Percentiles rank a stretch among this genome's conserved stretches.
These are phyloP conservation scores for Mamestra configurata DNA, from an alignment of 1,140 invertebrate genomes.

Conservation along the genomic window DNA sequence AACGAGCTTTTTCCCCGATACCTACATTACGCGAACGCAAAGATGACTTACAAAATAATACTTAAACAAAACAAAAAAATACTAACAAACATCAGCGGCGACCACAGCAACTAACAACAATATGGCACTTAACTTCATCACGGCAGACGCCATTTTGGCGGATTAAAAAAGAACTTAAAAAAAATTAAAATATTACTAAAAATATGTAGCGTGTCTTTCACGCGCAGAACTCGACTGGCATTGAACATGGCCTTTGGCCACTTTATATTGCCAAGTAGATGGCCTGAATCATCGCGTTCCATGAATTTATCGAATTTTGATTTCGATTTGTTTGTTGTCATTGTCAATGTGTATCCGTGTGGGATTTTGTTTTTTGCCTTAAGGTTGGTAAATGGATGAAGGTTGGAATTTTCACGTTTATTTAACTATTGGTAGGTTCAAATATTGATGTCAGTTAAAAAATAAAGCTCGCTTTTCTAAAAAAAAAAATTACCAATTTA, in stretches of 20 bases:
- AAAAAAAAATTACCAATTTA: no score
- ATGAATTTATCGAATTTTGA: constrained; percentile 59
- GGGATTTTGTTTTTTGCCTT: constrained; percentile 22
- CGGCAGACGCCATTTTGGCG: constrained; percentile 76
- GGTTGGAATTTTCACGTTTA: not conserved
- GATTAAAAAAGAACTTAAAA: constrained; percentile 66
- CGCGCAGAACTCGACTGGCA: constrained; percentile 73
- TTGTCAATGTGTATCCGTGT: constrained; percentile 32
- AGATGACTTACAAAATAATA: not conserved
- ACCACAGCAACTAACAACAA: constrained; percentile 72
- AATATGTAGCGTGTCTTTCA: constrained; percentile 61
- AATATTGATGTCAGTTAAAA: no score
- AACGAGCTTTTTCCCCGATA: no score
- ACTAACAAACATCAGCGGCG: constrained; percentile 78
- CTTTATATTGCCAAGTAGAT: constrained; percentile 74
- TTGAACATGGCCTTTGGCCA: constrained; percentile 72
- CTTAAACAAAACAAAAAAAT: constrained; percentile 56
- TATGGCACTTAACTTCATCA: constrained; percentile 83
- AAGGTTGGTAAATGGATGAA: not conserved
- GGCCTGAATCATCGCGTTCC: constrained; percentile 68
- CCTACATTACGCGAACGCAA: no score
- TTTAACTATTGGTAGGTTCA: no score
- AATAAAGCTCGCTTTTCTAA: no score
- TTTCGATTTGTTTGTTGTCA: constrained; percentile 15
- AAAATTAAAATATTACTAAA: constrained; percentile 61